Base-by-base conservation (phyloP, 2,797 vertebrate species). In the Cyclopterus lumpus region DNA sequence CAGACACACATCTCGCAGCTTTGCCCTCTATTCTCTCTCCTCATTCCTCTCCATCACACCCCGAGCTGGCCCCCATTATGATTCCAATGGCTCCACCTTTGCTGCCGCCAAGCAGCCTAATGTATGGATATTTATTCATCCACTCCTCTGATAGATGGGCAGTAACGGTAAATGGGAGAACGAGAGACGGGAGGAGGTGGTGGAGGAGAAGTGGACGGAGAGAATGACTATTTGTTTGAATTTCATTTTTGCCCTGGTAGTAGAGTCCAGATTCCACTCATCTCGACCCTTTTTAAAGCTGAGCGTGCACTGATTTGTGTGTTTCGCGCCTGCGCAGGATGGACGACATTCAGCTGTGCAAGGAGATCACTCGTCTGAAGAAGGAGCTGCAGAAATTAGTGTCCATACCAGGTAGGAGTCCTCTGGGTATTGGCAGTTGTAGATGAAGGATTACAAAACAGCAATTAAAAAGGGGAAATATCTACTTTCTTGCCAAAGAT, bases 341-440 rank as follows among this genome's bases (percentile, higher is more conserved):
- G 96, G 97, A 97, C 51, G 97, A 97, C 86, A 96, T 97, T 86
- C 96, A 97, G 89, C 94, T 97, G 10, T 97, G 97, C 68, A 95
- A 96, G 76, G 97, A 97, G 81, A 97, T 97, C 85, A 97, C 95
- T 22, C 86, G 92, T 15, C 93, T 97, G 86, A 97, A 97, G 89
- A 94, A 94, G 58, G 96, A 97, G 65, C 94, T 97, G 46, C 96
- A 97, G 64, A 94, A 93, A 59, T 83, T 97, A 60, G 93, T 97
- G 1, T 93, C 92, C 7, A 77, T 95, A 72, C 95, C 96, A 91
- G 97, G 97, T 97, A 81, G 8, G 53, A 57, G 6, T 67, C 32
- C 18, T 72, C 22, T 18, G 11, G 6, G 26, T 67, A 3, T 10
- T 54, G 20, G 38, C 51, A 48, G 26, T 8, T 36, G 9, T 28